phyloP scores from a whole-genome alignment of 2,113 vertebrate species.

The Antechinus stuartii region DNA sequence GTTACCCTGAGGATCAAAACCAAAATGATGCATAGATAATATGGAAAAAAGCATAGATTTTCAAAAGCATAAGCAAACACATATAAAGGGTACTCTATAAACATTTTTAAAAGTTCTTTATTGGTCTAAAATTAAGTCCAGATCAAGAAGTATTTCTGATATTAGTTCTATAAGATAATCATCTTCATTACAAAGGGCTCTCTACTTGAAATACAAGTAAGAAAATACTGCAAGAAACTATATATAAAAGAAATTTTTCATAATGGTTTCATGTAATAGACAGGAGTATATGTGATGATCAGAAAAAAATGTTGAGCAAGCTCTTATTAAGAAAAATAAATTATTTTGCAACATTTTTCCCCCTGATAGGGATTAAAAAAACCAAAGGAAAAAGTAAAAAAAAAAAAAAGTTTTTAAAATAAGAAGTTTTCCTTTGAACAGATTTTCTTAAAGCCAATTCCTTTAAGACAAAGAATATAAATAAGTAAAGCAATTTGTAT shows the following conservation, averaged over 20 bases:
- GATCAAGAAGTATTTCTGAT: slow-evolving; percentile 22
- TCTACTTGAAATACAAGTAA: slow-evolving; percentile 47
- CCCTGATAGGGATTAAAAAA: neutral
- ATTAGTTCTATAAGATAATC: slow-evolving; percentile 40
- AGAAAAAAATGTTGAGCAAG: neutral
- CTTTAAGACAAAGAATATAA: slow-evolving; percentile 21
- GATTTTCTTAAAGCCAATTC: neutral
- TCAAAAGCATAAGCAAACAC: neutral
- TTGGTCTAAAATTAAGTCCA: slow-evolving; percentile 35
- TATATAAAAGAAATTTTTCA: slow-evolving; percentile 35
- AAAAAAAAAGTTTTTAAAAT: too few relatives aligned
- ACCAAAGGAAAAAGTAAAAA: neutral
- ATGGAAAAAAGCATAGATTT: neutral
- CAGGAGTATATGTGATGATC: slow-evolving; percentile 11
- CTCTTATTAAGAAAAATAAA: slow-evolving; percentile 10
- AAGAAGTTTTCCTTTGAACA: neutral
- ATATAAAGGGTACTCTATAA: neutral
- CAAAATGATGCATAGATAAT: neutral
- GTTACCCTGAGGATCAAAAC: neutral
- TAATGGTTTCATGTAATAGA: slow-evolving; percentile 37
- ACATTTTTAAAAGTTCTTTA: slow-evolving; percentile 8
- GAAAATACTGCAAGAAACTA: slow-evolving; percentile 12
- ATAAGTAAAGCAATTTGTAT: slow-evolving; percentile 12
- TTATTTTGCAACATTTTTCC: neutral
- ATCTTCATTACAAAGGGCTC: slow-evolving; percentile 42